Percentiles rank a stretch among this genome's conserved stretches.
These are phyloP conservation scores for Brevimyrus niger DNA, from an alignment of 2,113 vertebrate species.

Conservation along the genomic window DNA sequence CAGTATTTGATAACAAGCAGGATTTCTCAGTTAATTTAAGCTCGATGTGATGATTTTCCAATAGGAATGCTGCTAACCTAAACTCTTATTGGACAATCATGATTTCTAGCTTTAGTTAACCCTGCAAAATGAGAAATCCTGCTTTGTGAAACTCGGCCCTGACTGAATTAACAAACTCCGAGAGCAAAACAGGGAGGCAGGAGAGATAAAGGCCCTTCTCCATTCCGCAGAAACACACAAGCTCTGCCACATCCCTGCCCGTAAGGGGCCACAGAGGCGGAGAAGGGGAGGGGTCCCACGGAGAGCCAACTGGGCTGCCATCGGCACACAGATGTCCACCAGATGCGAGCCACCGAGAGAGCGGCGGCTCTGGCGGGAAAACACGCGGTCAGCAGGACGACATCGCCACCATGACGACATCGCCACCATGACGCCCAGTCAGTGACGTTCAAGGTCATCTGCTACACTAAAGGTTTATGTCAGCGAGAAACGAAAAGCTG, in stretches of 20 bases:
- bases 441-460: background rate
- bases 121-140: background rate
- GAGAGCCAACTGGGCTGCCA: background rate
- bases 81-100: background rate
- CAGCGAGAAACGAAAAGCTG: background rate
- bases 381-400: background rate
- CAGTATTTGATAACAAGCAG: background rate
- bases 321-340: background rate
- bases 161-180: background rate
- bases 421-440: background rate
- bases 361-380: background rate
- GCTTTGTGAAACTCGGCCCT: background rate
- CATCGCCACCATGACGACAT: background rate
- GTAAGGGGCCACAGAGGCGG: background rate
- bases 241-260: background rate
- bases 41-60: background rate
- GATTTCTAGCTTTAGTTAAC: background rate
- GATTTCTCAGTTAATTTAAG: background rate
- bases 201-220: background rate
- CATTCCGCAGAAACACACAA: background rate
- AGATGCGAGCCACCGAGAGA: background rate
- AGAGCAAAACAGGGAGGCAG: background rate
- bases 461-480: background rate
- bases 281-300: background rate
- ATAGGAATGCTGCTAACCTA: too few relatives aligned